Conservation (phyloP, 2,797 vertebrate species). For the Peromyscus attwateri region DNA sequence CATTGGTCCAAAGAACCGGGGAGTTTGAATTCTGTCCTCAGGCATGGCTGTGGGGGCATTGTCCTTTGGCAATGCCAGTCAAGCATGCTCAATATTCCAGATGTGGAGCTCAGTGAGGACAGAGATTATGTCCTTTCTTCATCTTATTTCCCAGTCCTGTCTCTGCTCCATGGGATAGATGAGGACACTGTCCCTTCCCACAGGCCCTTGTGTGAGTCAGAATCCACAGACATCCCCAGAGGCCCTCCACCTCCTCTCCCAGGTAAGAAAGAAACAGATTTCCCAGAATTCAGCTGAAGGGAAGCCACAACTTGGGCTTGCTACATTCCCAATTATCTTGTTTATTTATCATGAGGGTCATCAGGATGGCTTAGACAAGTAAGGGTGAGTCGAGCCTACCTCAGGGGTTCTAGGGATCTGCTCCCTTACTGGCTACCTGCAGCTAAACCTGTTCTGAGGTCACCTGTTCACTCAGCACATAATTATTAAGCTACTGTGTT, state of each 20-base stretch:
- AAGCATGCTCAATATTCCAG: fast-evolving
- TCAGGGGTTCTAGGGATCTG: not conserved
- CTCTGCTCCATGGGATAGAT: not conserved
- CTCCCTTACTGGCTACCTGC: not conserved
- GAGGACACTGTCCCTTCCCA: not conserved
- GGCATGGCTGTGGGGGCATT: not conserved
- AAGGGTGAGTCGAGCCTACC: not conserved
- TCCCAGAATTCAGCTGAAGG: not conserved
- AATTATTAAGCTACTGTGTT: not conserved
- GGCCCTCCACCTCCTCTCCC: not conserved
- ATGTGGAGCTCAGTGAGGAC: not conserved
- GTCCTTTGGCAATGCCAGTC: not conserved
- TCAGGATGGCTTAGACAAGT: too few relatives aligned
- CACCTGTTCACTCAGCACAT: not conserved
- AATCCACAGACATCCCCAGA: not conserved
- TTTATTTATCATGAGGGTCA: not conserved
- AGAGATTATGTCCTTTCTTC: not conserved
- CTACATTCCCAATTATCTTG: not conserved
- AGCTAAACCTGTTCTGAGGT: not conserved
- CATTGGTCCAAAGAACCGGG: fast-evolving
- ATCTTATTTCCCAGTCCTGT: not conserved
- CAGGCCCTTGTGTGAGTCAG: not conserved
- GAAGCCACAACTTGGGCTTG: not conserved
- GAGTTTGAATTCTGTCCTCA: not conserved
- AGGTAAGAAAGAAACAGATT: not conserved